phyloP scores from a whole-genome alignment of 2,888 invertebrate genomes.

The Sphaeridia pumilis region DNA sequence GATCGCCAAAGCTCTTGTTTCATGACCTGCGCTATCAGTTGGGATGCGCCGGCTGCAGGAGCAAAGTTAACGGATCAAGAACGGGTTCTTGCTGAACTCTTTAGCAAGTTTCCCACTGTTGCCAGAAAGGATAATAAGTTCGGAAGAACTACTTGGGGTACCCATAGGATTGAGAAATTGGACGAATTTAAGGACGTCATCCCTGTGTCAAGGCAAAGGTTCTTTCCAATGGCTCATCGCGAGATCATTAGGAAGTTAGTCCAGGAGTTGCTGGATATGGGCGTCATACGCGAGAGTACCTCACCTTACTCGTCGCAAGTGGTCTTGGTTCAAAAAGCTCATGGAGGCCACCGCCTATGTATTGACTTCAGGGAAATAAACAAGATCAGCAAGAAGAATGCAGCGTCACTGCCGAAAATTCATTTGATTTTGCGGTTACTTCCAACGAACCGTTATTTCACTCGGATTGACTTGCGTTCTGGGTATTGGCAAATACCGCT shows the following conservation, averaged over 20 bases:
- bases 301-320: constrained; percentile 12
- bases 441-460: constrained; percentile 7
- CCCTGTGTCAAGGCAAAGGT: background rate
- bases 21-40: background rate
- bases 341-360: constrained; percentile 9
- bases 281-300: constrained; percentile 6
- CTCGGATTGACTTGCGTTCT: constrained; percentile 18
- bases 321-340: constrained; percentile 9
- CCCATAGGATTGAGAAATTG: constrained; percentile 8
- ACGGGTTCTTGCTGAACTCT: background rate
- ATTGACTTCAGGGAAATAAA: constrained; percentile 16
- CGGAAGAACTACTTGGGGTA: constrained; percentile 1
- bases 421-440: constrained; percentile 4
- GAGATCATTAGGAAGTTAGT: constrained; percentile 7
- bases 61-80: background rate
- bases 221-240: background rate
- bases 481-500: constrained; percentile 27
- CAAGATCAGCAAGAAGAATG: constrained; percentile 8
- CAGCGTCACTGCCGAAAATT: constrained; percentile 9
- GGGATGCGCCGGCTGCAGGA: background rate
- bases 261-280: constrained; percentile 7
- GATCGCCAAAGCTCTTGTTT: background rate
- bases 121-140: constrained; percentile 5
- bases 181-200: background rate
- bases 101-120: constrained; percentile 8